Evolutionary conservation across 2,113 vertebrate species (phyloP).

Genomic region (Microcebus tavaratra): DNA sequence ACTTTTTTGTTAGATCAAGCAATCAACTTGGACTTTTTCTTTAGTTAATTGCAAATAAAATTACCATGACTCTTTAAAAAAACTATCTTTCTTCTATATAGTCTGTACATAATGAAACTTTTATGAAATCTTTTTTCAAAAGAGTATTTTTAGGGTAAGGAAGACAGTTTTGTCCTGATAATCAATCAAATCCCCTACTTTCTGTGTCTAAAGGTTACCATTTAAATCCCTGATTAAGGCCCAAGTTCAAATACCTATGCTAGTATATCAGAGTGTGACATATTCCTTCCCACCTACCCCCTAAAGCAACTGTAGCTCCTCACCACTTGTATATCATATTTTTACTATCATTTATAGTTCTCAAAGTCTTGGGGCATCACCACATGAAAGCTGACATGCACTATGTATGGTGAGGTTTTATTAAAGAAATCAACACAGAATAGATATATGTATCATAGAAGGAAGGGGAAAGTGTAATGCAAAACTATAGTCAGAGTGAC

Average conservation of each 20-base stretch:
- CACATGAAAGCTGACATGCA: background rate
- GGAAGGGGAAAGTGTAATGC: background rate
- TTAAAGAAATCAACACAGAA: background rate
- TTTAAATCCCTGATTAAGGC: constrained; percentile 13
- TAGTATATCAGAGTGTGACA: background rate
- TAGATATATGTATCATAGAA: background rate
- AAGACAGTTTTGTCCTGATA: constrained; percentile 29
- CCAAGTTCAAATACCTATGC: constrained; percentile 17
- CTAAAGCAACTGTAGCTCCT: background rate
- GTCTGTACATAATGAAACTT: background rate
- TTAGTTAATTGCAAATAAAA: constrained; percentile 46
- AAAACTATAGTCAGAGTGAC: background rate
- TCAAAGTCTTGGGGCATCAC: background rate
- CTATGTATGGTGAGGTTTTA: background rate
- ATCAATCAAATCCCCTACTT: background rate
- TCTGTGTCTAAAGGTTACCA: background rate
- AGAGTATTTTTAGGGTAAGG: constrained; percentile 14
- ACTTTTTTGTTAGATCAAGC: constrained; percentile 31
- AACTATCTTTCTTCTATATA: background rate
- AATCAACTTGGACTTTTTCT: constrained; percentile 20
- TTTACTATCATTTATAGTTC: background rate
- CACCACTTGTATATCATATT: background rate
- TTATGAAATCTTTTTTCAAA: constrained; percentile 31
- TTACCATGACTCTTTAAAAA: constrained; percentile 25
- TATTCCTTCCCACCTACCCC: background rate